phyloP scores from a whole-genome alignment of 23 tunicate genomes.

The Corella eumyota region DNA sequence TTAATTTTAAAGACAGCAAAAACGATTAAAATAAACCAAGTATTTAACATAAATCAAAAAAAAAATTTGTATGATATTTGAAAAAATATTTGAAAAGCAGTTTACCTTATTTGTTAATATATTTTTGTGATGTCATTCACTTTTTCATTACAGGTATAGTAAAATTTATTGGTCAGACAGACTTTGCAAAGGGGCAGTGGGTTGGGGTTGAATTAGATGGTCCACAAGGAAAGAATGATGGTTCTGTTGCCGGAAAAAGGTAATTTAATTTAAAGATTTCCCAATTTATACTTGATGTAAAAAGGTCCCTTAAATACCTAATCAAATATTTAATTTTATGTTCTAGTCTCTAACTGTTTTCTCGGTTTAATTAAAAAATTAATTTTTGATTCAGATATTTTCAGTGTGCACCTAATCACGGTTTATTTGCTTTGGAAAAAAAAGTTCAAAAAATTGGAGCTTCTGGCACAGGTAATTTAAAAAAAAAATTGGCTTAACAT shows the following conservation, averaged over 20 bases:
- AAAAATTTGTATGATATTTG: no score
- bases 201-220: slow-evolving; percentile 95
- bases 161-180: slow-evolving; percentile 78
- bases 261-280: background rate
- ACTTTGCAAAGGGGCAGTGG: slow-evolving; percentile 95
- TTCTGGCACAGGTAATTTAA: background rate
- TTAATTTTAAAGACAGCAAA: no score
- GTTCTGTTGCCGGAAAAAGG: slow-evolving; percentile 76
- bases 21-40: no score
- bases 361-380: background rate
- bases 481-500: no score
- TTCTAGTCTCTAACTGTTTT: background rate
- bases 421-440: slow-evolving; percentile 71
- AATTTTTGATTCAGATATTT: slow-evolving; percentile 40
- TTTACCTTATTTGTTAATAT: no score
- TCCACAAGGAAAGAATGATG: slow-evolving; percentile 93
- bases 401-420: slow-evolving; percentile 47
- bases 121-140: background rate
- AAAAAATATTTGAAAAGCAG: no score
- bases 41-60: no score
- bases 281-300: background rate
- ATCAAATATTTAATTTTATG: background rate
- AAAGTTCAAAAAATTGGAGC: slow-evolving; percentile 66
- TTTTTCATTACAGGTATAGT: slow-evolving; percentile 45
- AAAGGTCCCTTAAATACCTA: background rate